These are phyloP conservation scores for Grus americana DNA, from an alignment of 2,113 vertebrate genomes.

Conservation along the genomic window DNA sequence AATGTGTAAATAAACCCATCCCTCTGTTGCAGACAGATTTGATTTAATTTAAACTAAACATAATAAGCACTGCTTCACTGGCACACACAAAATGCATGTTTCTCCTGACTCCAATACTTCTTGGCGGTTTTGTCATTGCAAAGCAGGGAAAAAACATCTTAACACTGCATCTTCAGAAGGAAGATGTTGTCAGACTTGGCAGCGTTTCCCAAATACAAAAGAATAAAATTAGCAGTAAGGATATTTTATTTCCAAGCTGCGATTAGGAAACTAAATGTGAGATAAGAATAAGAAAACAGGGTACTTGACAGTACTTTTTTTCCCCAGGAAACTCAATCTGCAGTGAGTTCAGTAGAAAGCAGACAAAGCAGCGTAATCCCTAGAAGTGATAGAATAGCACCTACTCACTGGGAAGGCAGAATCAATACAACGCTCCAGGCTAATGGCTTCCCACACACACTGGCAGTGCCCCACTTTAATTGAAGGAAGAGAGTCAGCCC, in stretches of 20 bases:
- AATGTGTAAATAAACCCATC: constrained; percentile 38
- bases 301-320: neutral
- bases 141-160: neutral
- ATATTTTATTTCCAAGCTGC: constrained; percentile 40
- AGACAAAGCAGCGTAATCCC: neutral
- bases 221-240: constrained; percentile 55
- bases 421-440: neutral
- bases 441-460: neutral
- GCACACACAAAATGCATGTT: constrained; percentile 2
- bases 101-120: constrained; percentile 28
- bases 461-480: neutral
- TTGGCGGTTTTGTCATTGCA: constrained; percentile 35
- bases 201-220: constrained; percentile 46
- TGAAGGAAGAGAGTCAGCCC: neutral
- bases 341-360: neutral
- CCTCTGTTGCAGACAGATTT: constrained; percentile 9
- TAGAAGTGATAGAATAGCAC: neutral
- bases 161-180: neutral
- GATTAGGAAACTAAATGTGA: constrained; percentile 35
- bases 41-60: constrained; percentile 33
- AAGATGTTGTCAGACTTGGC: constrained; percentile 34
- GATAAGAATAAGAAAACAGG: neutral
- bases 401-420: neutral
- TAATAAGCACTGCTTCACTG: constrained; percentile 20
- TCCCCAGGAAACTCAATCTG: neutral